Percentiles rank a stretch among this genome's conserved stretches.
Conservation (phyloP, 2,113 vertebrate genomes). For the Calypte anna region DNA sequence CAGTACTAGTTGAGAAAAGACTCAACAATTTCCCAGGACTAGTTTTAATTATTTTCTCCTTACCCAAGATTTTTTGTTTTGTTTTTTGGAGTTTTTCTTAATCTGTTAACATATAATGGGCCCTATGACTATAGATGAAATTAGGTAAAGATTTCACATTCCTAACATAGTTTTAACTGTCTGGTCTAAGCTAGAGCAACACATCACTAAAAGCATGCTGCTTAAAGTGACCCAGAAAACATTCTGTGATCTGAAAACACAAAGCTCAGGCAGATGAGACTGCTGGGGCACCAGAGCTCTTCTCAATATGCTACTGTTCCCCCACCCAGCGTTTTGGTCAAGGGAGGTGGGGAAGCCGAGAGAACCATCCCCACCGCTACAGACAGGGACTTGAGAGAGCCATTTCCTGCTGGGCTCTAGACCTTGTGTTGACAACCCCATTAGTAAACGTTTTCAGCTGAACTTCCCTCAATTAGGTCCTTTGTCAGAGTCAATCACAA, state of each 20-base stretch:
- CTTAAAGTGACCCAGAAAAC: neutral
- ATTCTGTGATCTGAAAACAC: neutral
- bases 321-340: fast-evolving
- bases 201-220: neutral
- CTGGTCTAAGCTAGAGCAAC: neutral
- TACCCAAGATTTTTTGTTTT: neutral
- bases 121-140: neutral
- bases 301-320: neutral
- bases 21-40: neutral
- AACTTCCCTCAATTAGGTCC: slow-evolving; percentile 16
- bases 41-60: neutral
- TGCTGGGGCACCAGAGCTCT: neutral
- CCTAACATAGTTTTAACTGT: neutral
- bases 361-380: neutral
- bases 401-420: neutral
- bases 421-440: neutral
- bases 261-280: neutral
- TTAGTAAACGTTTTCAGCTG: neutral
- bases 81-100: neutral
- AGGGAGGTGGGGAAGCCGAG: neutral
- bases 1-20: neutral
- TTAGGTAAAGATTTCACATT: neutral
- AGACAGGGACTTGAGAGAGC: neutral
- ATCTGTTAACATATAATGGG: neutral
- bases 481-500: slow-evolving; percentile 8